Percentiles rank a stretch among this genome's conserved stretches.
phyloP scores from a whole-genome alignment of 2,113 vertebrate genomes.

The Oenanthe oenanthe region DNA sequence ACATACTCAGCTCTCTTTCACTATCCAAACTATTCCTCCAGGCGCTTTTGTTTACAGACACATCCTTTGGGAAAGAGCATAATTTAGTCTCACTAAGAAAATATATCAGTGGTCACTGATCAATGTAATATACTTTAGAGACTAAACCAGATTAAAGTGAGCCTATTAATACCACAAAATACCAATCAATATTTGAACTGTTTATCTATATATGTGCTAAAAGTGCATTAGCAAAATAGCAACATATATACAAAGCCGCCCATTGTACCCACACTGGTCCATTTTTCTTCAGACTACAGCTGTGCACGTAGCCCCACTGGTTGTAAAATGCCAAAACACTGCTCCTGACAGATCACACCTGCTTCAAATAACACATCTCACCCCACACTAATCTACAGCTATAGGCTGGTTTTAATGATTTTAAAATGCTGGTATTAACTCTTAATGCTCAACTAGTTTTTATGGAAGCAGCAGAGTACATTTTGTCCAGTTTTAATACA shows the following conservation, averaged over 20 bases:
- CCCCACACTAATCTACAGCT: constrained; percentile 62
- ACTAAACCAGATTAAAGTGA: constrained; percentile 59
- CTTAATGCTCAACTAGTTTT: constrained; percentile 74
- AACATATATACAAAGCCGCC: constrained; percentile 61
- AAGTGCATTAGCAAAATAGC: constrained; percentile 63
- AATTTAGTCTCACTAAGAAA: constrained; percentile 56
- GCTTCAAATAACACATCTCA: constrained; percentile 68
- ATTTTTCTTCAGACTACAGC: constrained; percentile 62
- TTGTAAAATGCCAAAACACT: constrained; percentile 75
- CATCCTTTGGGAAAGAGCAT: constrained; percentile 28
- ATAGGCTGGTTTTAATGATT: constrained; percentile 69
- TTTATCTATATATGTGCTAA: constrained; percentile 65
- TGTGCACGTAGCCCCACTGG: constrained; percentile 50
- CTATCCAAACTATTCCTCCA: constrained; percentile 44
- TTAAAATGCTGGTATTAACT: constrained; percentile 73
- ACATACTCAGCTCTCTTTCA: constrained; percentile 11
- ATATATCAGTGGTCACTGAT: constrained; percentile 51
- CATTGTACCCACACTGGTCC: constrained; percentile 39
- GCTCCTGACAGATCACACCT: constrained; percentile 69
- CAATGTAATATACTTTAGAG: constrained; percentile 57
- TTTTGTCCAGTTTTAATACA: constrained; percentile 78
- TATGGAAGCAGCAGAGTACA: constrained; percentile 75
- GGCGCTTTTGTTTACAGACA: constrained; percentile 41
- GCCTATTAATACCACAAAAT: constrained; percentile 48
- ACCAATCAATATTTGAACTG: constrained; percentile 57